Evolutionary conservation across 2,113 vertebrate genomes (phyloP).

Genomic region (Zosterops pallidus): DNA sequence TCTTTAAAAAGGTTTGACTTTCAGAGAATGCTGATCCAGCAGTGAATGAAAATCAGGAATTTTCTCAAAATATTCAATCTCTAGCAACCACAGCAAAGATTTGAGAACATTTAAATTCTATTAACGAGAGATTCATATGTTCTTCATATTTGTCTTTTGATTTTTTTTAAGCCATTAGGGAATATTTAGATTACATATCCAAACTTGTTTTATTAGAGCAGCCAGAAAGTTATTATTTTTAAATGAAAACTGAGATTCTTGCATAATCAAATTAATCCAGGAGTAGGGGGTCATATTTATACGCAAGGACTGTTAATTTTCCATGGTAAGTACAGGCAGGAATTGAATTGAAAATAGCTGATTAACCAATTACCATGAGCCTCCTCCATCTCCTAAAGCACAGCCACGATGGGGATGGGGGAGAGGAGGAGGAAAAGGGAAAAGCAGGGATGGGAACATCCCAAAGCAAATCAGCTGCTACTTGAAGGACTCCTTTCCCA

Average conservation of each 20-base stretch:
- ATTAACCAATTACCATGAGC: conserved; percentile 37
- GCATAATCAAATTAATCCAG: conserved; percentile 58
- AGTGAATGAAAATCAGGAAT: neutral
- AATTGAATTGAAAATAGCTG: conserved; percentile 58
- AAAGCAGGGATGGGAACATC: neutral
- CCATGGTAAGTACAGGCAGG: conserved; percentile 20
- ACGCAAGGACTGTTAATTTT: conserved; percentile 51
- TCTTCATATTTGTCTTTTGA: neutral
- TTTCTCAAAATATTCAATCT: neutral
- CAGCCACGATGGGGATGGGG: rapidly evolving
- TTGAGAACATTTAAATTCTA: neutral
- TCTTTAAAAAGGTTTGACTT: neutral
- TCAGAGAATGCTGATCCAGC: neutral
- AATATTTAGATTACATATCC: conserved; percentile 11
- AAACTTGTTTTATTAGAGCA: conserved; percentile 16
- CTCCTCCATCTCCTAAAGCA: conserved; percentile 4
- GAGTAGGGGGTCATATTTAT: conserved; percentile 54
- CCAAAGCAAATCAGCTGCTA: neutral
- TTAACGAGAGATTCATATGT: neutral
- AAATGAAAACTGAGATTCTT: conserved; percentile 51
- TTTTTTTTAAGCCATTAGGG: conserved; percentile 18
- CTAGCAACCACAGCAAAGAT: neutral
- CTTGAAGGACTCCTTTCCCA: neutral
- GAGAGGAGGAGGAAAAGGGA: neutral
- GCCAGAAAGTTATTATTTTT: conserved; percentile 49